These are phyloP conservation scores for Onchidella celtica DNA, from an alignment of 2,888 invertebrate species.

Conservation along the genomic window DNA sequence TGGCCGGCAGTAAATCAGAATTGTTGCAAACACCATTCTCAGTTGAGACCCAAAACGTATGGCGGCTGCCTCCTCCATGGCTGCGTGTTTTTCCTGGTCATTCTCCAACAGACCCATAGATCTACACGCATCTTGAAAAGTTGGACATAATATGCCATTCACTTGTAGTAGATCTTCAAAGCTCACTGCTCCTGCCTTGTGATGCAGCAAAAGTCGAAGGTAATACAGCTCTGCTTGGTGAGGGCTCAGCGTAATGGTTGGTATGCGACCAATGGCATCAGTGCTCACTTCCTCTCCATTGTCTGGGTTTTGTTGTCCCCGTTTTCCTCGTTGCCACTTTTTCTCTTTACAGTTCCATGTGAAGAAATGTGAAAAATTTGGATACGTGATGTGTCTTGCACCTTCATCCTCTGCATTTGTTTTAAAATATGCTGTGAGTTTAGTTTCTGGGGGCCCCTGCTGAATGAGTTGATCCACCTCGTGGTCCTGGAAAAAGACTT, in stretches of 20 bases:
- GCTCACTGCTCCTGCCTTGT: not conserved
- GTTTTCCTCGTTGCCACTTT: not conserved
- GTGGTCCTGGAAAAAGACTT: not conserved
- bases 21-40: not conserved
- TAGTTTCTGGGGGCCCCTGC: not conserved
- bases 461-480: not conserved
- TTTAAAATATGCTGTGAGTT: constrained; percentile 2
- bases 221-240: constrained; percentile 14
- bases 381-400: not conserved
- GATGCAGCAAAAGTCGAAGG: not conserved
- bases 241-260: not conserved
- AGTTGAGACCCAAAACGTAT: not conserved
- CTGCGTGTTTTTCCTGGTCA: constrained; percentile 11
- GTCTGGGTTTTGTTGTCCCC: not conserved
- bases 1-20: not conserved
- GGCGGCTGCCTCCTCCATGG: not conserved
- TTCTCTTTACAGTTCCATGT: not conserved
- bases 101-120: not conserved
- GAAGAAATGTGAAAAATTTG: not conserved
- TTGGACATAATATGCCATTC: not conserved
- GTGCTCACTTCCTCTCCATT: not conserved
- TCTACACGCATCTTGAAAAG: constrained; percentile 15
- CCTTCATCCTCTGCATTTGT: not conserved
- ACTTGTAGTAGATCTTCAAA: not conserved
- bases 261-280: constrained; percentile 6